These are phyloP conservation scores for Galaxea fascicularis DNA, from an alignment of 92 coral and sea anemone species.

Conservation along the genomic window DNA sequence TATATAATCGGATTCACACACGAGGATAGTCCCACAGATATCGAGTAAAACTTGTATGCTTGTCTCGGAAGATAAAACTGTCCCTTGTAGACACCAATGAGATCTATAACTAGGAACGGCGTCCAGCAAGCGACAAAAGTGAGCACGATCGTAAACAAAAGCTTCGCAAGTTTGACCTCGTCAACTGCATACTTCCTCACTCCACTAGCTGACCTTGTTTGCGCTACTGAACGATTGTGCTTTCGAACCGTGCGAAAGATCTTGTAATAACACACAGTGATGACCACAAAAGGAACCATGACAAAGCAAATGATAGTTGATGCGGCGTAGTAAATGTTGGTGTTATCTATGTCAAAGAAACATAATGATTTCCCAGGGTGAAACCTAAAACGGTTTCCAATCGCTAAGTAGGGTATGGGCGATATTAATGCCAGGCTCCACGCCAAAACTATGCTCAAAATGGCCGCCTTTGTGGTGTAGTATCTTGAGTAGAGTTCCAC, in stretches of 20 bases:
- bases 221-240: slow-evolving; percentile 35
- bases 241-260: slow-evolving; percentile 55
- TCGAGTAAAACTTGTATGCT: slow-evolving; percentile 30
- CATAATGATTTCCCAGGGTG: slow-evolving; percentile 64
- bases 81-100: slow-evolving; percentile 34
- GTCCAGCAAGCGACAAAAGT: slow-evolving; percentile 66
- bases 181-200: slow-evolving; percentile 15
- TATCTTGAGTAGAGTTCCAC: slow-evolving; percentile 3
- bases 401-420: slow-evolving; percentile 51
- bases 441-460: slow-evolving; percentile 26
- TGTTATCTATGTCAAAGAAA: slow-evolving; percentile 49
- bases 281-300: slow-evolving; percentile 46
- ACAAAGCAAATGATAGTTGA: slow-evolving; percentile 12
- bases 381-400: slow-evolving; percentile 35
- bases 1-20: slow-evolving; percentile 67
- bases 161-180: slow-evolving; percentile 59
- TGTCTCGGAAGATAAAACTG: slow-evolving; percentile 44
- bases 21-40: slow-evolving; percentile 34
- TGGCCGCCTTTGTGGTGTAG: slow-evolving; percentile 22
- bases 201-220: background rate
- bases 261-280: slow-evolving; percentile 51
- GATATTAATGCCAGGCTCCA: slow-evolving; percentile 37
- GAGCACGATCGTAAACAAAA: slow-evolving; percentile 49
- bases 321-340: slow-evolving; percentile 27
- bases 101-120: slow-evolving; percentile 51